phyloP scores from a whole-genome alignment of 2,888 invertebrate species.

The Zeuzera pyrina region DNA sequence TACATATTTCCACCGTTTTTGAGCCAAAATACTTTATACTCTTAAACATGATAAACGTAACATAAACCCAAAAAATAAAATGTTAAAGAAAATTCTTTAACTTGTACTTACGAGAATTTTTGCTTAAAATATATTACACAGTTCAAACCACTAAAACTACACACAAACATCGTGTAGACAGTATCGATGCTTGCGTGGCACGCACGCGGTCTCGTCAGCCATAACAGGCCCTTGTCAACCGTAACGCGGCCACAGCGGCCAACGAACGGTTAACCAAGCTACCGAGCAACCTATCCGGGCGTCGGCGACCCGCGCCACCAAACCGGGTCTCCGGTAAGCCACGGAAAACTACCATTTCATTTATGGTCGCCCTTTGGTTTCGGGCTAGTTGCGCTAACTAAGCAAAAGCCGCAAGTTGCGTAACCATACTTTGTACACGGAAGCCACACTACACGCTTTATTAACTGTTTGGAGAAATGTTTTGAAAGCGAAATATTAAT shows the following conservation, averaged over 20 bases:
- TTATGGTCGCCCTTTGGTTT: conserved; percentile 65
- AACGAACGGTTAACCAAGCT: conserved; percentile 39
- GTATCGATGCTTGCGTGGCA: conserved; percentile 19
- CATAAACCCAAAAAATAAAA: too few relatives aligned
- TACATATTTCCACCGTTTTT: too few relatives aligned
- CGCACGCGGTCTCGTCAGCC: conserved; percentile 47
- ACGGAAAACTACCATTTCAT: conserved; percentile 70
- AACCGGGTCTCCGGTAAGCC: conserved; percentile 40
- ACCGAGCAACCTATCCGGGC: conserved; percentile 26
- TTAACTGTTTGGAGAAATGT: too few relatives aligned
- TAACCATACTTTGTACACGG: conserved; percentile 62
- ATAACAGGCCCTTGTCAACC: conserved; percentile 67
- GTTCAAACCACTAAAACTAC: conserved; percentile 16
- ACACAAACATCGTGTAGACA: conserved; percentile 46
- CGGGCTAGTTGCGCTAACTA: conserved; percentile 55
- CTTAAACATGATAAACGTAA: too few relatives aligned
- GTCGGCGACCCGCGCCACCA: conserved; percentile 30
- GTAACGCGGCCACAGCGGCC: conserved; percentile 60
- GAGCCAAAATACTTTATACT: too few relatives aligned
- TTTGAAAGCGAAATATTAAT: too few relatives aligned
- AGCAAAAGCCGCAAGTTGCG: conserved; percentile 55
- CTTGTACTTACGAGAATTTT: too few relatives aligned
- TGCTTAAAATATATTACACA: conserved; percentile 2
- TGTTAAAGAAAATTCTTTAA: too few relatives aligned
- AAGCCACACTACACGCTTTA: conserved; percentile 36